Conservation (phyloP, 2,797 vertebrate species). For the Dromococcyx pavoninus region DNA sequence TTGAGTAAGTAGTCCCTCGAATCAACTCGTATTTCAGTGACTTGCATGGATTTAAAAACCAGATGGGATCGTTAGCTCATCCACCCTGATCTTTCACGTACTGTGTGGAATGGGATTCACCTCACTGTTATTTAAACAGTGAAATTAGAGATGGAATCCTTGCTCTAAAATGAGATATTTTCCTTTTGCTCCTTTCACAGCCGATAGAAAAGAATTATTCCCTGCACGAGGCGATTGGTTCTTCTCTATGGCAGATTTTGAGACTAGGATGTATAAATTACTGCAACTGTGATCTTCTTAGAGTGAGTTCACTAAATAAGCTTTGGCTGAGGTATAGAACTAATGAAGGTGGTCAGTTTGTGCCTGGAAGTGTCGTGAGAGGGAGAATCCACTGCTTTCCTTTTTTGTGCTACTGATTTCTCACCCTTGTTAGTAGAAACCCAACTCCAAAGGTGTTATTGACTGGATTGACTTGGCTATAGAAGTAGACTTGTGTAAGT, state of each 20-base stretch:
- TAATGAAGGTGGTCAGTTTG: not conserved
- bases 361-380: not conserved
- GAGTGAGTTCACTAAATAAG: not conserved
- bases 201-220: not conserved
- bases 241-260: not conserved
- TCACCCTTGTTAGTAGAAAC: not conserved
- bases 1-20: not conserved
- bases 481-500: not conserved
- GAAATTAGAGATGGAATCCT: not conserved
- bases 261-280: not conserved
- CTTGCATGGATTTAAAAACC: not conserved
- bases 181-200: not conserved
- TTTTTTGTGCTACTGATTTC: not conserved
- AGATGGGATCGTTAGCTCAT: not conserved
- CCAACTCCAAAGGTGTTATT: not conserved
- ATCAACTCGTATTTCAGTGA: not conserved
- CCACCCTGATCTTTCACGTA: not conserved
- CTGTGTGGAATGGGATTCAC: not conserved
- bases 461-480: not conserved
- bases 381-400: not conserved
- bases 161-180: not conserved
- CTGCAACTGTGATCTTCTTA: not conserved
- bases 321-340: not conserved
- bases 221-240: not conserved
- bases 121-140: not conserved